Evolutionary conservation across 2,888 invertebrate species (phyloP), one percentile per base, ranked within the genome.

Genomic region (Drosophila imparisetae): DNA sequence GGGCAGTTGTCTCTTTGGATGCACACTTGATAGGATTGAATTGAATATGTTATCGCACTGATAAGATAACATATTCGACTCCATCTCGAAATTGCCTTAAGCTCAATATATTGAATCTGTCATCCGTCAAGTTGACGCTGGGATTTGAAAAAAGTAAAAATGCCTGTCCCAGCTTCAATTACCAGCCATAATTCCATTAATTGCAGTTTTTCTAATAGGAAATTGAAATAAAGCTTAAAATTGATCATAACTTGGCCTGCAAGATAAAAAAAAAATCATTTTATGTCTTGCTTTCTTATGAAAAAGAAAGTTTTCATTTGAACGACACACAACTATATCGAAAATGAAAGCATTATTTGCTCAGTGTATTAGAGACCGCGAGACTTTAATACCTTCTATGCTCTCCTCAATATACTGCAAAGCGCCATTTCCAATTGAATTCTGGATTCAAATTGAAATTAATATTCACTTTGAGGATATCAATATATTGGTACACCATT

Each of bases 381-480:
- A 50, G 42, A 73, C 63, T 64, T 68, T 42, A 72, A 53, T 60
- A 60, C 49, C 59, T 69, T 52, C 52, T n/a, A 53, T 64, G 60
- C 49, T 54, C 58, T 21, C 59, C 60, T 60, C 49, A n/a, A 42
- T 66, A 45, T 32, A 61, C 45, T 45, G 45, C 36, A 66, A 52
- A 32, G 64, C 57, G 57, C 32, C 34, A 55, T 64, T 81, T 71
- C 53, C 83, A 75, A 81, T 80, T 75, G 72, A 80, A 68, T 78
- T 74, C 63, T 73, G 78, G 75, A 85, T 75, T 69, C 54, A 69
- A 83, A 78, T 82, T 82, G 71, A 85, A 83, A 85, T 85, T 85
- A 85, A 82, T 85, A 83, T 85, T 82, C 85, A 82, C 73, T 78
- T 84, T 78, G 73, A 73, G 78, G 45, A 76, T 72, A 76, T 76